Evolutionary conservation across 2,797 vertebrate species (phyloP).

Genomic region (Dromococcyx pavoninus): DNA sequence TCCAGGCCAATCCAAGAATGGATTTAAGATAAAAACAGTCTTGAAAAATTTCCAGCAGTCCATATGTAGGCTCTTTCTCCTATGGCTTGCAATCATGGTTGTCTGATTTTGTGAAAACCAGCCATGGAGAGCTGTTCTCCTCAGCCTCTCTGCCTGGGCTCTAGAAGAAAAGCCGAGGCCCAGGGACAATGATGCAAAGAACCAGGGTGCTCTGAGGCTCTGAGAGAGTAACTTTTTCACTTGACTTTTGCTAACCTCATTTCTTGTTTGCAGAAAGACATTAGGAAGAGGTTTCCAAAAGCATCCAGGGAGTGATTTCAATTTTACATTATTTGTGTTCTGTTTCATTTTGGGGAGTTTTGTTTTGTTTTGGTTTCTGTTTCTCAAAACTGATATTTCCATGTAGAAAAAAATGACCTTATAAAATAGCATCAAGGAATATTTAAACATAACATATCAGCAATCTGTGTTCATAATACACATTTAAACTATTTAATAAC

Average conservation of each 20-base stretch:
- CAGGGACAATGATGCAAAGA: neutral
- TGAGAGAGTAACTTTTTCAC: neutral
- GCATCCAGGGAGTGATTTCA: neutral
- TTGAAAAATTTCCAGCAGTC: neutral
- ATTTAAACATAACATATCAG: neutral
- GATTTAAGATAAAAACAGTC: neutral
- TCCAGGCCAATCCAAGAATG: neutral
- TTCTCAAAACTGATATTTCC: neutral
- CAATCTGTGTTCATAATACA: neutral
- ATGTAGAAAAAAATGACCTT: neutral
- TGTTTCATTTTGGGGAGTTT: neutral
- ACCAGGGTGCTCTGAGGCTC: neutral
- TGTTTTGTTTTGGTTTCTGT: neutral
- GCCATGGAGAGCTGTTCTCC: neutral
- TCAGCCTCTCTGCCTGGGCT: neutral
- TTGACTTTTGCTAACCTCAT: neutral
- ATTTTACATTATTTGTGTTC: neutral
- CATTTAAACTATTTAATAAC: neutral
- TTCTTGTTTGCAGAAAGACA: neutral
- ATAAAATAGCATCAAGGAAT: neutral
- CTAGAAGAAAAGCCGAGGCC: neutral
- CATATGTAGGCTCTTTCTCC: neutral
- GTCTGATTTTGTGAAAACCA: neutral
- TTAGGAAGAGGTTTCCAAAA: neutral
- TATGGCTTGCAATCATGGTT: rapidly evolving